Base-by-base conservation (phyloP, 2,888 invertebrate species). In the Morpho helenor region DNA sequence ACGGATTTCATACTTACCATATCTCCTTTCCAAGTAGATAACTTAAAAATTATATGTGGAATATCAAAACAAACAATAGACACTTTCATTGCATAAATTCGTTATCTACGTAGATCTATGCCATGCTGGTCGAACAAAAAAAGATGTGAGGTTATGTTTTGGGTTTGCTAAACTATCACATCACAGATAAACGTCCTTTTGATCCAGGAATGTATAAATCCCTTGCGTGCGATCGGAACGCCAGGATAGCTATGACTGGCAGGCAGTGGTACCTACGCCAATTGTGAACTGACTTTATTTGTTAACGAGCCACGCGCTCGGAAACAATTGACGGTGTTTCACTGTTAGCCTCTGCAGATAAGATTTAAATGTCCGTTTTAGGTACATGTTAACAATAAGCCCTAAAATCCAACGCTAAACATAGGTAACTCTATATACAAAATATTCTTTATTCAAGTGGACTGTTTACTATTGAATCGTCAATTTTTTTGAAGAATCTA, bases 261-360 rank as follows among this genome's bases (percentile, higher is more conserved):
- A 67, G 65, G 75, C 76, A 74, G 72, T 75, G 71, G 77, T 86
- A 87, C 84, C 82, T 86, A 84, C 75, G 76, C 82, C 88, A 89
- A 90, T 89, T 90, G 89, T 87, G 74, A 78, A 79, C 76, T 70
- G 83, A 82, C 81, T 86, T 87, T 87, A 88, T 87, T 87, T 82
- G 82, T 82, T 87, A 86, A 88, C 87, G 80, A 79, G 82, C 84
- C 89, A 87, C 86, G 87, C 87, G 87, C 77, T 86, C 83, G 80
- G 87, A 88, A 88, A 87, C 87, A 89, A 88, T 87, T 87, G 85
- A 79, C 76, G 75, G 78, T 79, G 77, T 79, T 61, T 79, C 80
- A 80, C 78, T 79, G 80, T 77, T 76, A 72, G 77, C 74, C 76
- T 77, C 72, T 71, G 75, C 73, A 84, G 82, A 84, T 87, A 85